Percentiles rank a stretch among this genome's conserved stretches.
phyloP scores from a whole-genome alignment of 2,888 invertebrate species.

The Saturnia japonica region DNA sequence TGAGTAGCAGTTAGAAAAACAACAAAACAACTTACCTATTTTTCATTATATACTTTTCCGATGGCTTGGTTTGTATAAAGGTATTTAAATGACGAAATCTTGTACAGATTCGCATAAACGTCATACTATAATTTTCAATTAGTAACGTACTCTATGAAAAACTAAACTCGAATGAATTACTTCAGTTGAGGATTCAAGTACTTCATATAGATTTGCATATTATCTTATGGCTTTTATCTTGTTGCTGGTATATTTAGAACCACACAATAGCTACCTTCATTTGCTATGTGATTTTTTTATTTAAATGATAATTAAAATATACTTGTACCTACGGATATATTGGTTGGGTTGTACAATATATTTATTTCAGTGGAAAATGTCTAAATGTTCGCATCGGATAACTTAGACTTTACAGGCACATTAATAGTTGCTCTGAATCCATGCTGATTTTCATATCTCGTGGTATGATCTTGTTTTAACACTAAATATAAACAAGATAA shows the following conservation, averaged over 20 bases:
- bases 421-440: too few species aligned
- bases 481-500: too few species aligned
- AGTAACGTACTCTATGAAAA: constrained; percentile 3
- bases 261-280: background rate
- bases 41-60: background rate
- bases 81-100: background rate
- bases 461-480: too few species aligned
- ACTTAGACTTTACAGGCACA: too few species aligned
- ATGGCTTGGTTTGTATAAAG: background rate
- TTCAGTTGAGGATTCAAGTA: background rate
- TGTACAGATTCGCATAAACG: background rate
- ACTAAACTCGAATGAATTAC: constrained; percentile 11
- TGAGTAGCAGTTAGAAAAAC: background rate
- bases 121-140: background rate
- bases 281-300: background rate
- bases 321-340: too few species aligned
- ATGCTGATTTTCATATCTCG: too few species aligned
- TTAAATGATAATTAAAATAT: background rate
- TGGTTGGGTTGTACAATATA: too few species aligned
- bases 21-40: background rate
- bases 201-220: constrained; percentile 14
- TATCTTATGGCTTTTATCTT: constrained; percentile 16
- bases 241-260: constrained; percentile 1
- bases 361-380: too few species aligned
- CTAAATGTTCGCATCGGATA: too few species aligned